phyloP scores from a whole-genome alignment of 2,888 invertebrate species.

The Leptogaster cylindrica region DNA sequence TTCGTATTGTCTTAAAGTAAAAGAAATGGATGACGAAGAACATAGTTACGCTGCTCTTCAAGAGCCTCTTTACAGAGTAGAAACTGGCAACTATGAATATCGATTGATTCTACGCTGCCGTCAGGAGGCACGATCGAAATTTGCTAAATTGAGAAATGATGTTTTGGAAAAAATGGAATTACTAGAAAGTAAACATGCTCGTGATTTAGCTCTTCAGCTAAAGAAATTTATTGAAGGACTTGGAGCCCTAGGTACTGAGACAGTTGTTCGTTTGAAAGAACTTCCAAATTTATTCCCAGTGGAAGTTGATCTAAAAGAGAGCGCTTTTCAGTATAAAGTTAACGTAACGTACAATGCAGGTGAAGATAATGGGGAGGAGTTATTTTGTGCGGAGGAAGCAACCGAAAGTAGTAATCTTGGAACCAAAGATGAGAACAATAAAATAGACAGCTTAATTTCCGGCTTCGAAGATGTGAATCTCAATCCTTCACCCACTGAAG shows the following conservation, averaged over 20 bases:
- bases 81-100: slow-evolving; percentile 99
- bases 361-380: slow-evolving; percentile 44
- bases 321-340: slow-evolving; percentile 91
- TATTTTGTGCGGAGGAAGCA: slow-evolving; percentile 45
- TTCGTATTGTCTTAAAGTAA: slow-evolving; percentile 98
- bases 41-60: slow-evolving; percentile 90
- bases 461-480: slow-evolving; percentile 46
- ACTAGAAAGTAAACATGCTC: slow-evolving; percentile 97
- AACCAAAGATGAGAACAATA: neutral
- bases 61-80: slow-evolving; percentile 96
- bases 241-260: slow-evolving; percentile 72
- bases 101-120: slow-evolving; percentile 93
- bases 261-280: slow-evolving; percentile 77
- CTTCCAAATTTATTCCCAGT: slow-evolving; percentile 86
- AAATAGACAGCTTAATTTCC: slow-evolving; percentile 27
- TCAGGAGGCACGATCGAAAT: slow-evolving; percentile 88
- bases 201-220: slow-evolving; percentile 88
- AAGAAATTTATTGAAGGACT: slow-evolving; percentile 85
- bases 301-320: slow-evolving; percentile 91
- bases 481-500: slow-evolving; percentile 41
- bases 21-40: slow-evolving; percentile 99
- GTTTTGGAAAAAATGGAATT: slow-evolving; percentile 97
- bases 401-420: slow-evolving; percentile 30
- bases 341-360: slow-evolving; percentile 59
- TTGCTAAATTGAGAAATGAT: slow-evolving; percentile 84